Base-by-base conservation (phyloP, 2,888 invertebrate species). In the Hydropsyche betteni region DNA sequence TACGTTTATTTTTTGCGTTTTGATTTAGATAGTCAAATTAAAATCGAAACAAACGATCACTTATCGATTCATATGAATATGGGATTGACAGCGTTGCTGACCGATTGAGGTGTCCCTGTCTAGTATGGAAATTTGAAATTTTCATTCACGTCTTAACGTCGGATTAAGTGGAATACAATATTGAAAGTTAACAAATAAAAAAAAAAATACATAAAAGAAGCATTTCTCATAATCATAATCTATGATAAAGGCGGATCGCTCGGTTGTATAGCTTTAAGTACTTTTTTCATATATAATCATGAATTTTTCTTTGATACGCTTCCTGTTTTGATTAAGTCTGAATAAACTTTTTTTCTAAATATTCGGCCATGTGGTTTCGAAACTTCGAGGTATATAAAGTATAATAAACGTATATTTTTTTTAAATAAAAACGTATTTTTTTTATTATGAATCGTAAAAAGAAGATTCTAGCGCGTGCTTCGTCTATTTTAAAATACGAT, bases 91-190 rank as follows among this genome's bases (percentile, higher is more conserved):
- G 64, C 64, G 5, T 6, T 34, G 64, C 33, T 64, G 34, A 64
- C 64, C 36, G 64, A 64, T 64, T 64, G 64, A 64, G 64, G 36
- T 36, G 64, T 64, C 64, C 34, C 24, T 64, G 64, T 64, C 64
- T n/a, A n/a, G 34, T 12, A 64, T 64, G 64, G 64, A 64, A 64
- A 64, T 36, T n/a, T 34, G 64, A 36, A 61, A 64, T 36, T 64
- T 64, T 64, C 64, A 64, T 64, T 36, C 64, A 36, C 10, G 64
- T 12, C 44, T 44, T 44, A 44, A 44, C 44, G 44, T 44, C 44
- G 10, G 44, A 44, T 44, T 44, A 44, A 44, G 10, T 44, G 10
- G 10, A 8, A 44, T 44, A 8, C 44, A 10, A 44, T 24, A 24
- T 24, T 24, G 24, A 24, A 24, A 24, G 24, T 24, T 24, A 24